Evolutionary conservation across 2,888 invertebrate genomes (phyloP).

Genomic region (Lucinisca nassula): DNA sequence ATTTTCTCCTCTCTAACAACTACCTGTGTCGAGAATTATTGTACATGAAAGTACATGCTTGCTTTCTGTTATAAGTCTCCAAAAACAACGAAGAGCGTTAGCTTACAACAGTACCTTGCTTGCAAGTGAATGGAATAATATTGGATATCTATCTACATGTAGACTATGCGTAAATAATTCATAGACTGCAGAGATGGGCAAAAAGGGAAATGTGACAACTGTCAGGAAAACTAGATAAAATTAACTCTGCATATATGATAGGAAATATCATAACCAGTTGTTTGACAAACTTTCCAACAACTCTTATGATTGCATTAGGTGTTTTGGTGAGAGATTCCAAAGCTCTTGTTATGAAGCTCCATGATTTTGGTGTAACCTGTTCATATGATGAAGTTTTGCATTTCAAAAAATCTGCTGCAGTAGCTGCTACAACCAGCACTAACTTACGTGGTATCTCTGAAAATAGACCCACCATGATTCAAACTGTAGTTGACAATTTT

Average conservation of each 20-base stretch:
- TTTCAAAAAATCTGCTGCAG: too few relatives aligned
- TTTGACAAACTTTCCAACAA: background rate
- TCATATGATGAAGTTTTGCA: slow-evolving; percentile 23
- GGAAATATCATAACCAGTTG: background rate
- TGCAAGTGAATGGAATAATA: too few relatives aligned
- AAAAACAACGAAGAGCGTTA: too few relatives aligned
- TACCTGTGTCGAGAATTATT: background rate
- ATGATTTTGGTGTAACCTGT: slow-evolving; percentile 27
- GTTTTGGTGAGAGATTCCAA: slow-evolving; percentile 33
- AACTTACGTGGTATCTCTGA: too few relatives aligned
- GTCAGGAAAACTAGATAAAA: background rate
- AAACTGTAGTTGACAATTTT: too few relatives aligned
- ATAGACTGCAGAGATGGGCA: background rate
- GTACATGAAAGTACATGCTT: too few relatives aligned
- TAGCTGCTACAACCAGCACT: background rate
- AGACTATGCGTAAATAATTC: background rate
- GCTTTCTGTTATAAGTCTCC: too few relatives aligned
- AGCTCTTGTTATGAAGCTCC: slow-evolving; percentile 13
- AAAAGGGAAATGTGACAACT: background rate
- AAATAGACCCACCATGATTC: too few relatives aligned
- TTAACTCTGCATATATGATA: background rate
- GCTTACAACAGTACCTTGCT: too few relatives aligned
- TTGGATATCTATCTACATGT: too few relatives aligned
- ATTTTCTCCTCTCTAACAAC: background rate
- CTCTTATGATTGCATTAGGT: background rate